Evolutionary conservation across 1,140 invertebrate species (phyloP).

Genomic region (Copidosoma floridanum): DNA sequence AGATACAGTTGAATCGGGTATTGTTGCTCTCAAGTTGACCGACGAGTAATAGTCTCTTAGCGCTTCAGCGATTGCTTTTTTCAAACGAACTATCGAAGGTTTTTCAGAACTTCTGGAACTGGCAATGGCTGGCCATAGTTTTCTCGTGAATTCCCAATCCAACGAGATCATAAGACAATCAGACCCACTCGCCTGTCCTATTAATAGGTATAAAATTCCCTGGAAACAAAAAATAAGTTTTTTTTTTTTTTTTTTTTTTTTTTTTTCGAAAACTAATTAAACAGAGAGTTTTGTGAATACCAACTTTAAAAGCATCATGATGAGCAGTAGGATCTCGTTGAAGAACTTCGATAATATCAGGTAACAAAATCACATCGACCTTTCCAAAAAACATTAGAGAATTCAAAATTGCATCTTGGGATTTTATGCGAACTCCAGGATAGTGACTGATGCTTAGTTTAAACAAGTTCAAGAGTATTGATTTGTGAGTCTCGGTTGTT

Average conservation of each 20-base stretch:
- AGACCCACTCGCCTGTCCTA: neutral
- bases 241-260: no score
- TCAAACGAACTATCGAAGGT: conserved; percentile 71
- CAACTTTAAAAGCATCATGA: conserved; percentile 72
- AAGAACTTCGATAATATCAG: conserved; percentile 63
- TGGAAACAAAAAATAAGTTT: conserved; percentile 33
- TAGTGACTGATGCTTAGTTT: conserved; percentile 68
- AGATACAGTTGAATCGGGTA: conserved; percentile 58
- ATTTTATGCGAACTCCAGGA: conserved; percentile 64
- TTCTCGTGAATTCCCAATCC: conserved; percentile 71
- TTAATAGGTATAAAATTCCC: conserved; percentile 45
- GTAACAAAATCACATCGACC: conserved; percentile 62
- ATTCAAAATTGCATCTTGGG: conserved; percentile 63
- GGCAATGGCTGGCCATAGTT: conserved; percentile 75
- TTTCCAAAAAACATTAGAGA: conserved; percentile 59
- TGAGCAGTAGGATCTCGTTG: conserved; percentile 59
- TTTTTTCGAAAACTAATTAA: conserved; percentile 1
- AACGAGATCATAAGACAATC: conserved; percentile 49
- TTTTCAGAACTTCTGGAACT: conserved; percentile 76
- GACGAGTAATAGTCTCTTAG: conserved; percentile 60
- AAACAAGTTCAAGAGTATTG: conserved; percentile 65
- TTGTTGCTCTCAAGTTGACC: conserved; percentile 59
- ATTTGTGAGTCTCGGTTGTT: conserved; percentile 61
- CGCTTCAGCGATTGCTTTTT: conserved; percentile 62
- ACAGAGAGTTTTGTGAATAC: neutral